Percentiles rank a stretch among this genome's conserved stretches.
Conservation (phyloP, 1,140 invertebrate genomes). For the Agrypnia vestita region DNA sequence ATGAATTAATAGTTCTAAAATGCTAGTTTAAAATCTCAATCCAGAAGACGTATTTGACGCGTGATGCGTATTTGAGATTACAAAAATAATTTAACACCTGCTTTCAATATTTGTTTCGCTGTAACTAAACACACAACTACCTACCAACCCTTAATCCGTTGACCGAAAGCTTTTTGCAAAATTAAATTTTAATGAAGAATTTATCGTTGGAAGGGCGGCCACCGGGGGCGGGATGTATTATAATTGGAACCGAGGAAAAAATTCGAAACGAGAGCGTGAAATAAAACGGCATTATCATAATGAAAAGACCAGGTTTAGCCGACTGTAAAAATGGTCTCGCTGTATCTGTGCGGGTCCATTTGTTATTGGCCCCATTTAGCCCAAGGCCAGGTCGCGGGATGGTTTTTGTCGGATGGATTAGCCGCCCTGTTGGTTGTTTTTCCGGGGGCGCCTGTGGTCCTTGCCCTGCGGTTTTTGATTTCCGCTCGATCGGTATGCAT, state of each 20-base stretch:
- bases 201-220: constrained; percentile 18
- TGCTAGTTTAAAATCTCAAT: too few relatives aligned
- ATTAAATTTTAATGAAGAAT: constrained; percentile 16
- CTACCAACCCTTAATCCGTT: neutral
- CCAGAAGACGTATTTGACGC: too few relatives aligned
- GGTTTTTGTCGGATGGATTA: neutral
- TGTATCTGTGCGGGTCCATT: neutral
- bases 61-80: neutral
- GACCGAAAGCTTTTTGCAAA: neutral
- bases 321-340: constrained; percentile 15
- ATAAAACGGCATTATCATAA: constrained; percentile 49
- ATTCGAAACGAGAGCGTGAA: constrained; percentile 48
- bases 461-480: too few relatives aligned
- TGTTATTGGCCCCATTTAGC: neutral
- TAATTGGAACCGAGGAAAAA: constrained; percentile 29
- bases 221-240: constrained; percentile 16
- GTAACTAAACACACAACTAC: neutral
- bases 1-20: too few relatives aligned
- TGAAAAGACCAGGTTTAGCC: constrained; percentile 36
- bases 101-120: neutral
- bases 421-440: too few relatives aligned
- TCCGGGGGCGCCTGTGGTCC: too few relatives aligned
- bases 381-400: neutral
- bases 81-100: neutral
- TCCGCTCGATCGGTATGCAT: too few relatives aligned